These are phyloP conservation scores for Temnothorax unifasciatus DNA, from an alignment of 2,888 invertebrate genomes.

Conservation along the genomic window DNA sequence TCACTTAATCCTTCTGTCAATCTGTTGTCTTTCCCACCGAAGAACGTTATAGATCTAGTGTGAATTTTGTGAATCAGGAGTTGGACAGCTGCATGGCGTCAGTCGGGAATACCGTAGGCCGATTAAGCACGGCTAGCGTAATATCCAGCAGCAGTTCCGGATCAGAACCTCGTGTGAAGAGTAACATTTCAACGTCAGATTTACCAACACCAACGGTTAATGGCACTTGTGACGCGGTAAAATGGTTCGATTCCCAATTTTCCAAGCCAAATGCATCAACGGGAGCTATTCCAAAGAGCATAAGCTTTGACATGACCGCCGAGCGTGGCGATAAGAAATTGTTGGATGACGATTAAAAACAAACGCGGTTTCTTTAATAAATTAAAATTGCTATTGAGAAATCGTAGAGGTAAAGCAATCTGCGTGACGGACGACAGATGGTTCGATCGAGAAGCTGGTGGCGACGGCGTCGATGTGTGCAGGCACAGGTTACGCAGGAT, in stretches of 20 bases:
- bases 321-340: too few relatives aligned
- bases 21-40: not conserved
- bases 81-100: conserved; percentile 65
- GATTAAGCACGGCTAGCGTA: conserved; percentile 88
- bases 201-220: conserved; percentile 49
- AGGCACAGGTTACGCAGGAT: conserved; percentile 83
- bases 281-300: too few relatives aligned
- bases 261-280: too few relatives aligned
- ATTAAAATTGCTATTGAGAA: too few relatives aligned
- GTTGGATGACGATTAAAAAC: too few relatives aligned
- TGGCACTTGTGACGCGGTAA: conserved; percentile 75
- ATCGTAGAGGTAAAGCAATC: too few relatives aligned
- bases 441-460: too few relatives aligned
- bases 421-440: too few relatives aligned
- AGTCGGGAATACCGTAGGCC: conserved; percentile 83
- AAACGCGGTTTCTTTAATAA: too few relatives aligned
- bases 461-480: conserved; percentile 75
- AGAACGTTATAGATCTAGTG: not conserved
- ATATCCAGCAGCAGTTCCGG: conserved; percentile 87
- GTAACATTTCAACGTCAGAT: conserved; percentile 75
- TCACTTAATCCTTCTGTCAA: not conserved
- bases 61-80: conserved; percentile 59
- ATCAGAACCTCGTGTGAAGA: conserved; percentile 84
- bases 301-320: too few relatives aligned
- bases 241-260: too few relatives aligned